A percentile compares a stretch with the other conserved stretches of the same genome.
Evolutionary conservation across 2,113 vertebrate species (phyloP).

Genomic region (Rousettus leschenaultii): DNA sequence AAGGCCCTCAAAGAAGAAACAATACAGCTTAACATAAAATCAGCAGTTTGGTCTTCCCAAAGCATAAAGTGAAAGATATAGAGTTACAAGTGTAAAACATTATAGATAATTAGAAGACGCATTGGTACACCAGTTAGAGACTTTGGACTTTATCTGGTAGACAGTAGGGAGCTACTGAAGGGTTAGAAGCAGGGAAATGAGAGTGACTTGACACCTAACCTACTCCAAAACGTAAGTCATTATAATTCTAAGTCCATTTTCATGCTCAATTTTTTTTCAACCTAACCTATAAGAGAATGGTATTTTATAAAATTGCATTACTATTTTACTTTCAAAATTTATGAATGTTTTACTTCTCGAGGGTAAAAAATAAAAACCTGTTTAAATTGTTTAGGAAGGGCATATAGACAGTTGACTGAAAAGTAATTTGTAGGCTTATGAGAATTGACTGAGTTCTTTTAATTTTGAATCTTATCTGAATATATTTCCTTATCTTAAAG

Average conservation of each 20-base stretch:
- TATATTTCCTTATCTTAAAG: slow-evolving; percentile 25
- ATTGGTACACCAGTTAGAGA: neutral
- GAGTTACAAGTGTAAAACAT: neutral
- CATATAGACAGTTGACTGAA: neutral
- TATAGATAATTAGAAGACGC: neutral
- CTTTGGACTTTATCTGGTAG: neutral
- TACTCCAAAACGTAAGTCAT: neutral
- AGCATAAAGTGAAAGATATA: neutral
- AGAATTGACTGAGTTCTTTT: slow-evolving; percentile 31
- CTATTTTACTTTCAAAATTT: slow-evolving; percentile 10
- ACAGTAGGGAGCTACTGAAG: neutral
- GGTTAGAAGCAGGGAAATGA: neutral
- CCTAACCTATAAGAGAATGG: neutral
- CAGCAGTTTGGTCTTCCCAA: neutral
- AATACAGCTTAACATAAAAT: neutral
- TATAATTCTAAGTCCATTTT: neutral
- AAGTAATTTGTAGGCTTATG: neutral
- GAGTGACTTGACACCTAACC: neutral
- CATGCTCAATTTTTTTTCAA: neutral
- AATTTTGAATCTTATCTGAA: slow-evolving; percentile 41
- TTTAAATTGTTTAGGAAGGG: slow-evolving; percentile 27
- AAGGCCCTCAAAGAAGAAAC: neutral
- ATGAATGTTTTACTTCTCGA: neutral
- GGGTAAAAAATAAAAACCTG: neutral
- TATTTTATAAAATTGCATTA: slow-evolving; percentile 37